These are phyloP conservation scores for Drosophila colorata DNA, from an alignment of 2,888 invertebrate genomes.

Conservation along the genomic window DNA sequence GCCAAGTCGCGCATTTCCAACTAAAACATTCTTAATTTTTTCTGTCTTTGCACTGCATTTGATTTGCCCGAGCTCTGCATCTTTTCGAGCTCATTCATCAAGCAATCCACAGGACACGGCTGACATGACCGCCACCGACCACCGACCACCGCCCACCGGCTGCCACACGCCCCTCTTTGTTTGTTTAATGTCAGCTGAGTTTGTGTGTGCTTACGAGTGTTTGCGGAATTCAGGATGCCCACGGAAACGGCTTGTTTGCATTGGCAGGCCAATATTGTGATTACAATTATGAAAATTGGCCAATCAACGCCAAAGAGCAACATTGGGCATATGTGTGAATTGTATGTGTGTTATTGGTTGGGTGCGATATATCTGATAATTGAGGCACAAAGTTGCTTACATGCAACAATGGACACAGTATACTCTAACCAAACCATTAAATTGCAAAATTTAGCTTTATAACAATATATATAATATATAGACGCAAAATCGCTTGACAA, in stretches of 20 bases:
- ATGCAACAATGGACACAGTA: background rate
- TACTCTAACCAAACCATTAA: background rate
- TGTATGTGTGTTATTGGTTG: background rate
- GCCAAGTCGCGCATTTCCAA: background rate
- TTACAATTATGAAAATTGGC: conserved; percentile 31
- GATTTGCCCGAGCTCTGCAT: conserved; percentile 18
- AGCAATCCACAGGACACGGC: conserved; percentile 2
- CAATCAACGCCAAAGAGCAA: background rate
- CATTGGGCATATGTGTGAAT: background rate
- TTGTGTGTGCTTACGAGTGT: background rate
- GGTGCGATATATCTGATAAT: background rate
- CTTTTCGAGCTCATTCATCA: conserved; percentile 37
- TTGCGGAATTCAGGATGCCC: conserved; percentile 13
- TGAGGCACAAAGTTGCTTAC: too few species aligned
- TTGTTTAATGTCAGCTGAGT: conserved; percentile 1
- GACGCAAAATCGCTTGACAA: too few species aligned
- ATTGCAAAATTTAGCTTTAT: background rate
- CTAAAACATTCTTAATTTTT: background rate
- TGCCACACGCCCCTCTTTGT: background rate
- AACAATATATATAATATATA: too few species aligned
- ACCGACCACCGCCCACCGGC: too few species aligned
- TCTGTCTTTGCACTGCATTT: conserved; percentile 9
- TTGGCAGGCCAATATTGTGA: conserved; percentile 13
- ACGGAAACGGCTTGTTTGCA: background rate
- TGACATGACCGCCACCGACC: background rate